Base-by-base conservation (phyloP, 1,140 invertebrate species). In the Acarapis woodi region DNA sequence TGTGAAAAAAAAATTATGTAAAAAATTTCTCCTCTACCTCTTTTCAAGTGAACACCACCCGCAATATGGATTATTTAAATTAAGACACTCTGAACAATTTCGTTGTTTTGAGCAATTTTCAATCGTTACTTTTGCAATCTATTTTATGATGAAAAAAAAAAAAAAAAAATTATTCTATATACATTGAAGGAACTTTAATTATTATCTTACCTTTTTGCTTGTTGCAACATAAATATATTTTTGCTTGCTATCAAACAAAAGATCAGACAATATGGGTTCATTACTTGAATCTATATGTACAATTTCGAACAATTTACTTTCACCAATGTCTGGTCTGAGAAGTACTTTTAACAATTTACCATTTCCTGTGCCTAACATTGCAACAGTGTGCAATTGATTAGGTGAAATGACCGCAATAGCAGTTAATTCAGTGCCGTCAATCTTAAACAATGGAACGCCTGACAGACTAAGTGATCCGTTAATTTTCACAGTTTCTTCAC, bases 31-130 rank as follows among this genome's bases (percentile, higher is more conserved):
- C n/a, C n/a, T n/a, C n/a, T n/a, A 74, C 71, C 68, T 66, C 59
- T 85, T 88, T 54, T 94, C 82, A 39, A 93, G 55, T 1, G 85
- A 87, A 58, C 87, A 94, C 85, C 87, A 96, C 9, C 85, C 85
- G 59, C 88, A 97, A 51, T 90, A 88, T 2, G 88, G 87, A 62
- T 97, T 87, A 48, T 70, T 70, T 0, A 79, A 79, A 50, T 75
- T 74, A 6, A 90, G 62, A 56, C 88, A 96, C 10, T 69, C 62
- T 3, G 70, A 74, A 30, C 45, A 46, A 12, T 38, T 38, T 18
- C 35, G 29, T 23, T 44, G 37, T 9, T 42, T 30, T 6, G 26
- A 25, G 19, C 45, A 46, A 28, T 38, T 29, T 29, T 42, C 45
- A 2, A 44, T 8, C 25, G 25, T 28, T 14, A 9, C 25, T 8